Conservation (phyloP, 2,113 vertebrate genomes). For the Polypterus bichir region DNA sequence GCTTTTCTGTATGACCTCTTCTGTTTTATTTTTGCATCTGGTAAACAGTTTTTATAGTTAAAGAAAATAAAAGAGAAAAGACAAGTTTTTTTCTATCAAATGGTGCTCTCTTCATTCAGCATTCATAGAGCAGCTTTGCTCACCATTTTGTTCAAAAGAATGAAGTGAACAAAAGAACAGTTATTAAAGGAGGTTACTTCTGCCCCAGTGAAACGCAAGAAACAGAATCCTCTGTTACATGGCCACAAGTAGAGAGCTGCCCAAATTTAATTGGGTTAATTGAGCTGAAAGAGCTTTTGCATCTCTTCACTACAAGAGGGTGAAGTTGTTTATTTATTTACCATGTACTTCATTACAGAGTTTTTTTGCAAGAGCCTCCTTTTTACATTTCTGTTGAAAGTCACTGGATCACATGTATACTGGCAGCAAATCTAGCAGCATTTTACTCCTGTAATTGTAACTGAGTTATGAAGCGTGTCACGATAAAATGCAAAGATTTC, state of each 20-base stretch:
- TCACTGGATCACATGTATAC: background rate
- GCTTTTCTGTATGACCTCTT: slow-evolving; percentile 23
- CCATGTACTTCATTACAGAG: slow-evolving; percentile 2
- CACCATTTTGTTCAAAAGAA: slow-evolving; percentile 2
- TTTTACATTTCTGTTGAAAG: too few species aligned
- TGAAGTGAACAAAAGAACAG: slow-evolving; percentile 15
- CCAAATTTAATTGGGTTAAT: slow-evolving; percentile 7
- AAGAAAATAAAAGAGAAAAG: too few species aligned
- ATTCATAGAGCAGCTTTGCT: too few species aligned
- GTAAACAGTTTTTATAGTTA: slow-evolving; percentile 21
- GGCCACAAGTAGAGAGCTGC: background rate
- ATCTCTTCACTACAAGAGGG: background rate
- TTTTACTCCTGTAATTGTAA: too few species aligned
- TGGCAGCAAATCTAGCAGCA: too few species aligned
- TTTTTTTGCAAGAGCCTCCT: background rate
- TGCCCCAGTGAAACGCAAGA: slow-evolving; percentile 9
- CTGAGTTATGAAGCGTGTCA: too few species aligned
- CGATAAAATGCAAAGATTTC: too few species aligned
- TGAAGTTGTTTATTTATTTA: slow-evolving; percentile 7
- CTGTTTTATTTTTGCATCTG: slow-evolving; percentile 33
- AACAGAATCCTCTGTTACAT: slow-evolving; percentile 3
- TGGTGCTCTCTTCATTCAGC: background rate
- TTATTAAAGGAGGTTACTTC: slow-evolving; percentile 14
- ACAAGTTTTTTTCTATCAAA: too few species aligned
- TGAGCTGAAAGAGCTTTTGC: slow-evolving; percentile 3